These are phyloP conservation scores for Agrotis clavis DNA, from an alignment of 2,888 invertebrate genomes.

Conservation along the genomic window DNA sequence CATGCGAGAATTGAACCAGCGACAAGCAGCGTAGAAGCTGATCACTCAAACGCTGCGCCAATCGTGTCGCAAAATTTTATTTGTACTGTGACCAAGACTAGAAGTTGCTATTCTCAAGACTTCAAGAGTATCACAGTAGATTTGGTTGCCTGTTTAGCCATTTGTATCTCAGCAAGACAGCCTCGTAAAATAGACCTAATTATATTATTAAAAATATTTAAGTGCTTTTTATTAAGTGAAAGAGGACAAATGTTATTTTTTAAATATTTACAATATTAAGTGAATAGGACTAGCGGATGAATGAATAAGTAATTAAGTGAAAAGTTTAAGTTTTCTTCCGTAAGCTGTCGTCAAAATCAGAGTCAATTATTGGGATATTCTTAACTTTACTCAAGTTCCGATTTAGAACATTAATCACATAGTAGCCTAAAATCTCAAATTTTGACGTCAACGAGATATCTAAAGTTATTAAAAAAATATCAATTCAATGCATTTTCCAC, in stretches of 20 bases:
- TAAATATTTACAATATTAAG: slow-evolving; percentile 65
- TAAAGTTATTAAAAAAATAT: slow-evolving; percentile 67
- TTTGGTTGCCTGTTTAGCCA: not conserved
- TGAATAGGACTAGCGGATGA: slow-evolving; percentile 76
- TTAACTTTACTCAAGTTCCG: slow-evolving; percentile 20
- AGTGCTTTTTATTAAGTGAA: slow-evolving; percentile 67
- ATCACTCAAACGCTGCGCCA: too few relatives aligned
- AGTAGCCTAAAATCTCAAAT: slow-evolving; percentile 50
- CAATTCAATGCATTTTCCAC: slow-evolving; percentile 48
- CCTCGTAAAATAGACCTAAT: slow-evolving; percentile 47
- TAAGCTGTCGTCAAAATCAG: slow-evolving; percentile 40
- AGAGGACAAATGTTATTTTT: slow-evolving; percentile 70
- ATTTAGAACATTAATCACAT: slow-evolving; percentile 40
- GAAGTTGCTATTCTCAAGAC: slow-evolving; percentile 2
- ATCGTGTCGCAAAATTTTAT: too few relatives aligned
- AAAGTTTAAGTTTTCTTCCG: slow-evolving; percentile 52
- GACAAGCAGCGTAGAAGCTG: too few relatives aligned
- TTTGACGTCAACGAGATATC: slow-evolving; percentile 51
- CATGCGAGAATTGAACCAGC: too few relatives aligned
- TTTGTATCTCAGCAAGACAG: slow-evolving; percentile 26
- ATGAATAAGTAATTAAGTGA: slow-evolving; percentile 66
- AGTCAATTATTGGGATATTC: slow-evolving; percentile 5
- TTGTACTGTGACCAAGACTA: not conserved
- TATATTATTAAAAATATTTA: slow-evolving; percentile 62
- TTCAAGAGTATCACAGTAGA: not conserved